Base-by-base conservation (phyloP, 2,113 vertebrate species). In the Oncorhynchus kisutch region DNA sequence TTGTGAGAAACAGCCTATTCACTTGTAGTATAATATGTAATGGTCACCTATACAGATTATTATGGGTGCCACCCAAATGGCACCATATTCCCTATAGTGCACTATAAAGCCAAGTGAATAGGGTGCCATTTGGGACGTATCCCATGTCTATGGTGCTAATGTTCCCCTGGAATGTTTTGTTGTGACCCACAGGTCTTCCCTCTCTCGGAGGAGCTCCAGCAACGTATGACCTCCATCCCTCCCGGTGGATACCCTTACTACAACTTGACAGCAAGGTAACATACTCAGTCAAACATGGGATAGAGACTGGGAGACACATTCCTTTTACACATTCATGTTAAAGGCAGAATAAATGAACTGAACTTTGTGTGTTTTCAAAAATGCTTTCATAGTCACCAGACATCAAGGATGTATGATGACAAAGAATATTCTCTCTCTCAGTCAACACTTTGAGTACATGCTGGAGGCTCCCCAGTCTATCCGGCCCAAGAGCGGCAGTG, bases 391-490 rank as follows among this genome's bases (percentile, higher is more conserved):
- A 18, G 14, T 54, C 51, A 14, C 4, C 3, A 16, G 16, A 4
- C 13, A 18, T 54, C 51, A 54, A 54, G 16, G 51, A 18, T 18
- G 51, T 54, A 18, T 18, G 16, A 16, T 54, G 16, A 54, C 48
- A 1, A 22, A 22, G 48, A n/a, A 39, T 62, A 4, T 66, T 25
- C 22, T 25, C 18, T 14, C 59, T 24, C 72, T 34, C 45, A 96
- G 95, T 86, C 94, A 93, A 85, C 93, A 92, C 76, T 96, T 95
- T 51, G 95, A 95, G 71, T 95, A 95, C 72, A 93, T 93, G 1
- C 89, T 96, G 45, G 95, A 96, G 91, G 95, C 95, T 34, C 95
- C 94, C 6, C 95, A 94, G 51, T 95, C 94, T 0, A 92, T 95
- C 1, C 90, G 93, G 57, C 94, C 95, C 86, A 95, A 95, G 85